Base-by-base conservation (phyloP, 2,888 invertebrate species). In the Trichacis sp. region DNA sequence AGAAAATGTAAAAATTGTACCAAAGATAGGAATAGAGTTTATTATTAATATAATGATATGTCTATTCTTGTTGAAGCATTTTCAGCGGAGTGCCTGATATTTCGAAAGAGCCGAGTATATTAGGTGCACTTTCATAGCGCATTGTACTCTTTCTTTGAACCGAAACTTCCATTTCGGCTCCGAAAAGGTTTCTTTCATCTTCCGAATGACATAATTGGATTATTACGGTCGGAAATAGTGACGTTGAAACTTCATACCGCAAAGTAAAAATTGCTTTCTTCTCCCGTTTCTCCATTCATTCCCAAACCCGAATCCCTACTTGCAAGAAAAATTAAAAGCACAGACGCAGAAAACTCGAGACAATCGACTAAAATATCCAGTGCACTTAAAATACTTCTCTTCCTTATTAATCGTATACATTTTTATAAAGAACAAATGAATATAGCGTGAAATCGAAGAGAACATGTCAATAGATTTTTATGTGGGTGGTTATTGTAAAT, bases 1-100 rank as follows among this genome's bases (percentile, higher is more conserved):
- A 68, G 67, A 60, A 73, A 64, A 68, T 66, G 70, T 66, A 68
- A 73, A 67, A 61, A 61, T 63, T 75, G 72, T 77, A 77, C 75
- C 78, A 77, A 79, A 80, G 79, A 76, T 69, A 60, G 68, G 70
- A 71, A 63, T 70, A 72, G 64, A 65, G 67, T 73, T 73, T 69
- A 69, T 74, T 67, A 70, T 70, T 55, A 55, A 59, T 45, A 59
- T 59, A 64, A 70, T 68, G 55, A 75, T 66, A 72, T 69, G 69
- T 74, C 69, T 76, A 74, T 77, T 76, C 75, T 78, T 74, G 76
- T 74, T 76, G 73, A 74, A 64, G 71, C 71, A 74, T 77, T 75
- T 77, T 78, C 77, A 78, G 74, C 74, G 75, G 79, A 78, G 79
- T 81, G 80, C 79, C 82, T 81, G 81, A 80, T 71, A 77, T 73